Conservation (phyloP, 1,140 invertebrate species). For the Megalopta genalis region DNA sequence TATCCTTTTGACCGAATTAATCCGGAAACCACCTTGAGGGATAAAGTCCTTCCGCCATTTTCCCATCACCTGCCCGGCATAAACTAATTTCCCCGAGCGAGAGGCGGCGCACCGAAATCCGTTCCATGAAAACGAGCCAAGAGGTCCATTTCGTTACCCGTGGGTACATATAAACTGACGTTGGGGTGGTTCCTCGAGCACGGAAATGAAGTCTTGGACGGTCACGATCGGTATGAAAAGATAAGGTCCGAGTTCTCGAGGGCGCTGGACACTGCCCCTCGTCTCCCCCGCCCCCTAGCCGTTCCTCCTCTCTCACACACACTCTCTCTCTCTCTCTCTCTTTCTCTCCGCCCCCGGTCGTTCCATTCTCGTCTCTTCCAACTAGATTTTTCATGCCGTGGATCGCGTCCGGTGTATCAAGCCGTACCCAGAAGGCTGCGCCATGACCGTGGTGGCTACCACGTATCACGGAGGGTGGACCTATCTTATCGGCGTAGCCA, state of each 20-base stretch:
- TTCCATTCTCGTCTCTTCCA: constrained; percentile 61
- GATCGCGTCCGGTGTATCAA: constrained; percentile 78
- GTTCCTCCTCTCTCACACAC: neutral
- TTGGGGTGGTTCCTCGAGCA: constrained; percentile 70
- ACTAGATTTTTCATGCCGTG: constrained; percentile 76
- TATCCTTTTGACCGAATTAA: no score
- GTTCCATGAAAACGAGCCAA: constrained; percentile 75
- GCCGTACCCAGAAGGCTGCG: constrained; percentile 63
- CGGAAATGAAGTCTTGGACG: constrained; percentile 79
- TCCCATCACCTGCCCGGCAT: no score
- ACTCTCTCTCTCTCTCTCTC: constrained; percentile 22
- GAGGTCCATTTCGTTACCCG: constrained; percentile 72
- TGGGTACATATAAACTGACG: constrained; percentile 71
- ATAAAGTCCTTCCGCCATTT: no score
- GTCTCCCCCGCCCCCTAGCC: constrained; percentile 35
- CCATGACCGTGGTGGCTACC: constrained; percentile 52
- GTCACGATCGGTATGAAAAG: constrained; percentile 76
- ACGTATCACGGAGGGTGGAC: constrained; percentile 69
- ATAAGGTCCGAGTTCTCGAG: constrained; percentile 73
- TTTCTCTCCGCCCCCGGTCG: constrained; percentile 26
- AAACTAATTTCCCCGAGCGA: constrained; percentile 54
- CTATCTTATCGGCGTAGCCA: constrained; percentile 78
- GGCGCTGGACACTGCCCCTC: constrained; percentile 62
- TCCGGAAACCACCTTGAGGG: no score
- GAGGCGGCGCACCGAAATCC: constrained; percentile 38